phyloP scores from a whole-genome alignment of 2,797 vertebrate species.

The Leptoclinus maculatus region DNA sequence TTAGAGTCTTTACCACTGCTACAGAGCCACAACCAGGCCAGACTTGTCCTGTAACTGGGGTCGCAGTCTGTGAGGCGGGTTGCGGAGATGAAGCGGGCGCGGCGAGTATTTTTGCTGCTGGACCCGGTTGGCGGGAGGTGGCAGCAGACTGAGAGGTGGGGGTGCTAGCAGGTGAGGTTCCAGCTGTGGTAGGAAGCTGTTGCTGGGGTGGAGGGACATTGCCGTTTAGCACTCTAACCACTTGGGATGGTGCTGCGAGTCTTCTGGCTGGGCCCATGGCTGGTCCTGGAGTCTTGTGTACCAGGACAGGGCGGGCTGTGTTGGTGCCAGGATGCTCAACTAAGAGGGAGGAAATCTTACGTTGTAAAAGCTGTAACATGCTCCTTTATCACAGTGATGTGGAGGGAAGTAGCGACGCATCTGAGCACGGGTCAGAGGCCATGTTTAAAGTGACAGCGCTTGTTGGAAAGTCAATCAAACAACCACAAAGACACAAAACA shows the following conservation, averaged over 20 bases:
- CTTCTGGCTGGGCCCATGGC: not conserved
- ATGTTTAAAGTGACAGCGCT: not conserved
- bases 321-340: not conserved
- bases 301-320: not conserved
- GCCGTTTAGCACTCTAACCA: not conserved
- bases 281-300: conserved; percentile 16
- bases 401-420: not conserved
- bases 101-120: not conserved
- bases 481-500: not conserved
- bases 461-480: not conserved
- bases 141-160: not conserved
- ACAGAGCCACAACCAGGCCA: not conserved
- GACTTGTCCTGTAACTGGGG: not conserved
- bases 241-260: not conserved
- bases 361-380: not conserved
- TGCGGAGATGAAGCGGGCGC: not conserved
- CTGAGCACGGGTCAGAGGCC: not conserved
- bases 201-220: not conserved
- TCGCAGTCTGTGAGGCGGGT: not conserved
- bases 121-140: not conserved
- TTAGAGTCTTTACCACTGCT: not conserved
- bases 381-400: not conserved
- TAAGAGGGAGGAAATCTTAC: not conserved
- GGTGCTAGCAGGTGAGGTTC: not conserved
- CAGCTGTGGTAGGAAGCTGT: not conserved